Evolutionary conservation across 30 jellyfish, hydroid and myxozoan genomes (phyloP).

Genomic region (Mastigias papua): DNA sequence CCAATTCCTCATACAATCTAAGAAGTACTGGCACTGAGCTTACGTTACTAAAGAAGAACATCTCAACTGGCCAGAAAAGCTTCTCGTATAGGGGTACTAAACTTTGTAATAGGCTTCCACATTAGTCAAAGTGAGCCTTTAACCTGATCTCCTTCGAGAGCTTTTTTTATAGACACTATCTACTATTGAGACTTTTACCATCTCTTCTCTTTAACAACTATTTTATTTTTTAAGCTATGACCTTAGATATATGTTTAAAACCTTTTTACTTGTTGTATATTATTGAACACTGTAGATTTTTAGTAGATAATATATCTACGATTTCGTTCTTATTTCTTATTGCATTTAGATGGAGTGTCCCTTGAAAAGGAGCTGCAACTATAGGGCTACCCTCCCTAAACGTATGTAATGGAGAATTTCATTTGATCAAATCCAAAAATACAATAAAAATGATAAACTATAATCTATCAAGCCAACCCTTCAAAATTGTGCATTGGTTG

Average conservation of each 20-base stretch:
- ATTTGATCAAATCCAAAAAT: too few species aligned
- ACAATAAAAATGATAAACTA: too few species aligned
- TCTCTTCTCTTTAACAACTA: not conserved
- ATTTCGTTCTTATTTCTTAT: not conserved
- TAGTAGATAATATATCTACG: not conserved
- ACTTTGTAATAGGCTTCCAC: constrained; percentile 37
- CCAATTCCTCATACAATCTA: not conserved
- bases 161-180: too few species aligned
- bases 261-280: too few species aligned
- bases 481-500: too few species aligned
- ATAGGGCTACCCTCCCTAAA: constrained; percentile 16
- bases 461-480: too few species aligned
- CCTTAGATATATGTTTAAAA: not conserved
- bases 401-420: not conserved
- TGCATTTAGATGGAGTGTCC: constrained; percentile 32
- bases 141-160: constrained; percentile 7
- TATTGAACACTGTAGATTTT: too few species aligned
- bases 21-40: constrained; percentile 29
- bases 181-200: not conserved
- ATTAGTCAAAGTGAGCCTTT: constrained; percentile 3
- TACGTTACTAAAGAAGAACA: constrained; percentile 1
- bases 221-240: not conserved
- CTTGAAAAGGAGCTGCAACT: constrained; percentile 20
- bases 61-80: constrained; percentile 26
- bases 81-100: constrained; percentile 25